Percentiles rank a stretch among this genome's conserved stretches.
Evolutionary conservation across 2,113 vertebrate genomes (phyloP).

Genomic region (Thamnaconus septentrionalis): DNA sequence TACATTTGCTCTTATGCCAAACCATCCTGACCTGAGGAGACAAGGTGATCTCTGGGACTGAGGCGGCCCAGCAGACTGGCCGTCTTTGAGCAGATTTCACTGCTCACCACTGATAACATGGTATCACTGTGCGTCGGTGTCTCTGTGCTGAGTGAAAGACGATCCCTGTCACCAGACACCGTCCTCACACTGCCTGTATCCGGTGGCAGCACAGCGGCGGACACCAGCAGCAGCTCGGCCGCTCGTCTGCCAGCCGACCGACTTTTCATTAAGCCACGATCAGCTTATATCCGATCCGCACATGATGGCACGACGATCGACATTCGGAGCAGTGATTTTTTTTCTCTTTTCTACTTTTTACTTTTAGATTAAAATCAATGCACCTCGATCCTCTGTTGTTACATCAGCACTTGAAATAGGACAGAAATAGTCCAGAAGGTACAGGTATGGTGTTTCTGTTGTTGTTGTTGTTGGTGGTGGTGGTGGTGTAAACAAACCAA

Average conservation of each 20-base stretch:
- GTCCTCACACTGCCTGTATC: slow-evolving; percentile 38
- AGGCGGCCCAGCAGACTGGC: no score
- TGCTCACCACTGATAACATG: no score
- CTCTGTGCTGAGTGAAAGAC: slow-evolving; percentile 35
- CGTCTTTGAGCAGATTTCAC: no score
- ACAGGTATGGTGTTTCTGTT: neutral
- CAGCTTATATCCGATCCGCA: slow-evolving; percentile 48
- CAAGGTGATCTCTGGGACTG: no score
- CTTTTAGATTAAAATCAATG: neutral
- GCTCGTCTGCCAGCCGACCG: no score
- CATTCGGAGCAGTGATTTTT: slow-evolving; percentile 58
- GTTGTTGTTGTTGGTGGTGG: no score
- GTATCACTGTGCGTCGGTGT: neutral
- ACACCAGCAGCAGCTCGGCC: slow-evolving; percentile 21
- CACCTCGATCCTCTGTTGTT: neutral
- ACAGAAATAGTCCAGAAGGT: neutral
- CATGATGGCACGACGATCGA: slow-evolving; percentile 28
- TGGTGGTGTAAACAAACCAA: neutral
- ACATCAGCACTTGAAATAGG: neutral
- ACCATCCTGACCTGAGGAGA: no score
- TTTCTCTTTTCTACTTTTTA: neutral
- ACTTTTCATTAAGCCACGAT: neutral
- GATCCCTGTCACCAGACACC: slow-evolving; percentile 57
- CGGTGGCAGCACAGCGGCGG: slow-evolving; percentile 28
- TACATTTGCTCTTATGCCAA: no score